Percentiles rank a stretch among this genome's conserved stretches.
Evolutionary conservation across 2,888 invertebrate species (phyloP).

Genomic region (Gandaritis pyraliata): DNA sequence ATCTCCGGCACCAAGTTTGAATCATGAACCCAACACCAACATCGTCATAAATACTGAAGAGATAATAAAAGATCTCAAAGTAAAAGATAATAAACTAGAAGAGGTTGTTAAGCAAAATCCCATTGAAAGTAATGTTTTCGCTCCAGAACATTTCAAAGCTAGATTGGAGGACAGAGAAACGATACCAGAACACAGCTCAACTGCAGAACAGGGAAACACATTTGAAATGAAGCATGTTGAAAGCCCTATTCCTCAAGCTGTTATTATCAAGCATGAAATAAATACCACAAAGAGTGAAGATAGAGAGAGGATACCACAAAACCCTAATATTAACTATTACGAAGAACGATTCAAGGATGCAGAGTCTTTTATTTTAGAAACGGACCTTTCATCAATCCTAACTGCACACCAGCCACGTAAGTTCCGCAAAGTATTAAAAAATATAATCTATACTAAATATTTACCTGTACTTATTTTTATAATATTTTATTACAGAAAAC

Average conservation of each 20-base stretch:
- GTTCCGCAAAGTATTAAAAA: constrained; percentile 39
- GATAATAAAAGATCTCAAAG: constrained; percentile 42
- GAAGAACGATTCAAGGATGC: constrained; percentile 90
- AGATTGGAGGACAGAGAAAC: constrained; percentile 34
- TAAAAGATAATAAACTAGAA: constrained; percentile 24
- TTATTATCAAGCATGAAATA: constrained; percentile 50
- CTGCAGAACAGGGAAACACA: constrained; percentile 33
- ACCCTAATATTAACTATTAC: constrained; percentile 72
- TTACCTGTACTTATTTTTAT: neutral
- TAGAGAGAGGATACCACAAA: constrained; percentile 60
- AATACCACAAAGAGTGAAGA: constrained; percentile 56
- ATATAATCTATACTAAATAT: neutral
- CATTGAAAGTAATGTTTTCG: constrained; percentile 41
- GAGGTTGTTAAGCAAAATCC: constrained; percentile 40
- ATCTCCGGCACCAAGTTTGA: constrained; percentile 68
- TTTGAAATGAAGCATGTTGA: constrained; percentile 57
- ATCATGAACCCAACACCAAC: constrained; percentile 68
- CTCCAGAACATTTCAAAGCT: constrained; percentile 38
- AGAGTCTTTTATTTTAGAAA: constrained; percentile 90
- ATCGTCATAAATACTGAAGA: constrained; percentile 50
- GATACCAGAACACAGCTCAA: constrained; percentile 42
- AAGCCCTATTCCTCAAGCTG: constrained; percentile 47
- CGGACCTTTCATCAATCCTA: constrained; percentile 75
- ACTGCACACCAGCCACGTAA: constrained; percentile 62
- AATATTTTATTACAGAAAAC: constrained; percentile 59